Evolutionary conservation across 2,113 vertebrate species (phyloP).

Genomic region (Dryoscopus gambensis): DNA sequence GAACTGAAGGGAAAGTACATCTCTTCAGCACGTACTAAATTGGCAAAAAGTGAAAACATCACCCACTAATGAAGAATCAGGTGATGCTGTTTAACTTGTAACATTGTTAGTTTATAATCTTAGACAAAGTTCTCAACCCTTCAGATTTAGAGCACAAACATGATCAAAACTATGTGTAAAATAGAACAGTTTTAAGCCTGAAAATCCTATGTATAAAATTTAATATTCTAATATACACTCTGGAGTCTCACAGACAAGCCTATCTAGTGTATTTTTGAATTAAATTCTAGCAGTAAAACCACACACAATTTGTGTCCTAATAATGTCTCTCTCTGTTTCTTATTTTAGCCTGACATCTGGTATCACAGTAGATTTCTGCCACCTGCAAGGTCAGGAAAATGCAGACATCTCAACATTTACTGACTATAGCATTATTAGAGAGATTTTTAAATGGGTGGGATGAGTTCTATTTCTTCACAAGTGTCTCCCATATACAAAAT

Average conservation of each 20-base stretch:
- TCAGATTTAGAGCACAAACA: background rate
- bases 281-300: background rate
- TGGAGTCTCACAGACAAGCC: background rate
- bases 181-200: background rate
- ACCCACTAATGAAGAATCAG: background rate
- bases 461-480: background rate
- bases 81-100: background rate
- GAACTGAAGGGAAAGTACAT: background rate
- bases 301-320: background rate
- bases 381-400: conserved; percentile 10
- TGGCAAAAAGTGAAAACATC: background rate
- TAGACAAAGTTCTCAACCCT: background rate
- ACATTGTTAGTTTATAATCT: background rate
- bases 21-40: background rate
- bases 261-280: background rate
- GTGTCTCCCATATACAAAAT: background rate
- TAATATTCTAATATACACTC: background rate
- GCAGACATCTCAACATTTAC: background rate
- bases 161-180: accelerated
- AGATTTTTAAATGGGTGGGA: background rate
- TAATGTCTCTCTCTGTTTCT: background rate
- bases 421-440: background rate
- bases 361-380: conserved; percentile 34
- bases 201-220: background rate
- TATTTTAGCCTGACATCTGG: conserved; percentile 47